Evolutionary conservation across 2,888 invertebrate species (phyloP), one percentile per base, ranked within the genome.

Genomic region (Xylota segnis): DNA sequence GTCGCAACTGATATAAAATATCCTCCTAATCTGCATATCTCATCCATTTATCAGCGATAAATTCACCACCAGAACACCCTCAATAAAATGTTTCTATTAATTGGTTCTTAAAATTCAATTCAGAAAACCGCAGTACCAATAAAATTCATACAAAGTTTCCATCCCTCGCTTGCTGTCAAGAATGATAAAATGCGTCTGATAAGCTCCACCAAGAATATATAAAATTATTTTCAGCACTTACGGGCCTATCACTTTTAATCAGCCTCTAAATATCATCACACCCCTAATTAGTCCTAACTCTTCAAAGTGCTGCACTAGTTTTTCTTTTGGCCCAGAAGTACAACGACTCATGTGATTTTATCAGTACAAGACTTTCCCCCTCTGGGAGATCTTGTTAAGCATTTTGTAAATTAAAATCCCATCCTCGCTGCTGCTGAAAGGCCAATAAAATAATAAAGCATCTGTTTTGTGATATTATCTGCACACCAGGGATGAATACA

Each of bases 381-480:
- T 29, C 12, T 40, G 40, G 56, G 40, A 58, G 6, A 40, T 37
- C 9, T 68, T 37, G 29, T 61, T 43, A 40, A 66, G 77, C 37
- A 54, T 83, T 83, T 79, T 50, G 50, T 70, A 74, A 74, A 83
- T 79, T 83, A 68, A 70, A 68, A 79, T 74, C 66, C 66, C 56
- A 63, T 45, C 16, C 27, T 29, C 45, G 45, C 45, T 32, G 9
- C 45, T 29, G 29, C n/a, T 18, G 18, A 14, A 40, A 59, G 45
- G 29, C 56, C 84, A 81, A 84, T 84, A 84, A 81, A 81, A 84
- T 83, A 83, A 83, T 81, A 84, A 81, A 81, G 75, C 84, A 81
- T 84, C 84, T 84, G 84, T 84, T 84, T 81, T 81, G 56, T 29
- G 75, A 81, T 65, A 66, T 71, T 71, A 78, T 72, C 76, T 77